Conservation (phyloP, 2,113 vertebrate species). For the Pipa parva region DNA sequence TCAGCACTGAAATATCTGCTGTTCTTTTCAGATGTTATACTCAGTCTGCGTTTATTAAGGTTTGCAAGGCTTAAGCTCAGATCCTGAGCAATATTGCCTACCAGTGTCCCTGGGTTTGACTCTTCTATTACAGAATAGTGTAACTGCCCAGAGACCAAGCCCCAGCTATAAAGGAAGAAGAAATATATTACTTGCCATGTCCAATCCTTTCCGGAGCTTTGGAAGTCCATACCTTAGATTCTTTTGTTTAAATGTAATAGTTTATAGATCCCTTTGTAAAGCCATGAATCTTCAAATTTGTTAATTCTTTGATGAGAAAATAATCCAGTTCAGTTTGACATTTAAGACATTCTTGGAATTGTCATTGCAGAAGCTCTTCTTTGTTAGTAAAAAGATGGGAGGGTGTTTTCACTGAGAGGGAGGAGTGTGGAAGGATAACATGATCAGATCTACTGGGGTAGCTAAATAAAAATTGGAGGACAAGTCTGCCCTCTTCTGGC, state of each 20-base stretch:
- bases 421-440: slow-evolving; percentile 46
- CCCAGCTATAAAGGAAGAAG: slow-evolving; percentile 67
- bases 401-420: slow-evolving; percentile 54
- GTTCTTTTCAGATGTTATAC: slow-evolving; percentile 64
- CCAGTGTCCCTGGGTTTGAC: slow-evolving; percentile 65
- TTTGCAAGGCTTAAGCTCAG: slow-evolving; percentile 67
- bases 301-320: too few relatives aligned
- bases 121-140: slow-evolving; percentile 70
- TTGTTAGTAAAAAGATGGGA: slow-evolving; percentile 52
- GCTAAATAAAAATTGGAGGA: slow-evolving; percentile 60
- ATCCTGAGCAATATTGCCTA: slow-evolving; percentile 72
- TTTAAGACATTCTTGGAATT: slow-evolving; percentile 23
- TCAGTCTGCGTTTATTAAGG: slow-evolving; percentile 59
- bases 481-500: slow-evolving; percentile 53
- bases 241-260: too few relatives aligned
- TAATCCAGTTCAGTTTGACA: not conserved
- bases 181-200: slow-evolving; percentile 75
- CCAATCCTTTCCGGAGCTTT: slow-evolving; percentile 60
- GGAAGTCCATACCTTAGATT: slow-evolving; percentile 59
- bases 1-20: slow-evolving; percentile 65
- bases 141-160: slow-evolving; percentile 69
- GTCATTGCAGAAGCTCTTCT: not conserved
- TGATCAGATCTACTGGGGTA: slow-evolving; percentile 53
- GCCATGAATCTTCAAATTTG: too few relatives aligned
- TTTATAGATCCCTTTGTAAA: too few relatives aligned